These are phyloP conservation scores for Azorinus chamasolen DNA, from an alignment of 2,888 invertebrate species.

Conservation along the genomic window DNA sequence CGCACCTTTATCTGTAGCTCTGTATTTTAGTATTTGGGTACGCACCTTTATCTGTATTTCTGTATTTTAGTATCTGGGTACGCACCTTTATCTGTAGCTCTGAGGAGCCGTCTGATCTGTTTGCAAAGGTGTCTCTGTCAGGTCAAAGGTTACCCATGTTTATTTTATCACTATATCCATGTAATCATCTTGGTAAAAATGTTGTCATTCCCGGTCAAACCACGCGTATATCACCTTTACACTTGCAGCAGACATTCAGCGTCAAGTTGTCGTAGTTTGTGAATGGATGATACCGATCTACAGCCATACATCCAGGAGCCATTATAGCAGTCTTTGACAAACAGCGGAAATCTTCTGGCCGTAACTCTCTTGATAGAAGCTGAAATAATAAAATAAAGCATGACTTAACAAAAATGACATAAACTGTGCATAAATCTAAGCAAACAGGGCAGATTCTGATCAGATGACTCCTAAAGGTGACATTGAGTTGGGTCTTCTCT, in stretches of 20 bases:
- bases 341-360: conserved; percentile 59
- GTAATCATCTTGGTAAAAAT: no score
- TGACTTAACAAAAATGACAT: background rate
- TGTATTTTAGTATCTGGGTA: no score
- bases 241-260: conserved; percentile 81
- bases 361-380: conserved; percentile 67
- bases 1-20: no score
- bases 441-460: conserved; percentile 2
- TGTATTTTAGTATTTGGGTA: no score
- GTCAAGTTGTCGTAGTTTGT: conserved; percentile 82
- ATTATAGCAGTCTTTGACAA: conserved; percentile 40
- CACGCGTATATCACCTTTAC: conserved; percentile 83
- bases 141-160: no score
- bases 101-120: no score
- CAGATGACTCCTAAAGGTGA: background rate
- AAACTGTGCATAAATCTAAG: background rate
- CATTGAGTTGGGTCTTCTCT: background rate
- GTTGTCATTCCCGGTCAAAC: conserved; percentile 58
- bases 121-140: no score
- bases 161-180: no score
- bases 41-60: no score
- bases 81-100: no score
- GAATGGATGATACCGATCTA: conserved; percentile 81
- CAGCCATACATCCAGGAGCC: conserved; percentile 47
- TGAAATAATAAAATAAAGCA: conserved; percentile 17